phyloP scores from a whole-genome alignment of 2,797 vertebrate species.

The Cephalopachus bancanus region DNA sequence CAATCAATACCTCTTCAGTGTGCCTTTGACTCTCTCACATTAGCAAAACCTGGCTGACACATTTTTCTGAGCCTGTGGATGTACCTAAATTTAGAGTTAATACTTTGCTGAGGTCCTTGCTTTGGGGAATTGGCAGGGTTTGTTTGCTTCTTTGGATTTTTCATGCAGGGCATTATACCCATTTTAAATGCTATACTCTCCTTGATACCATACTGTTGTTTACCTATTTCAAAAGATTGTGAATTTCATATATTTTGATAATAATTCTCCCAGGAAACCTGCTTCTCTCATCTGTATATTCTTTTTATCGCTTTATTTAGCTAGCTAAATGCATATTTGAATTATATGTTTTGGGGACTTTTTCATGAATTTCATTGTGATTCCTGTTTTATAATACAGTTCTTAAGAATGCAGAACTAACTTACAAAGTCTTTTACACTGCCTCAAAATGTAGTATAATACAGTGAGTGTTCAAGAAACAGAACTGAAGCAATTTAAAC shows the following conservation, averaged over 20 bases:
- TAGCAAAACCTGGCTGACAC: not conserved
- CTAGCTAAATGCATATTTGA: slow-evolving; percentile 11
- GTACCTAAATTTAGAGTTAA: not conserved
- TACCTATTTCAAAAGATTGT: not conserved
- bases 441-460: not conserved
- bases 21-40: not conserved
- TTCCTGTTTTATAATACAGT: not conserved
- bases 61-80: not conserved
- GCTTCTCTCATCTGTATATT: not conserved
- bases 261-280: not conserved
- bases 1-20: not conserved
- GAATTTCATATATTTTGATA: not conserved
- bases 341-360: not conserved
- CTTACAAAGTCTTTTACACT: not conserved
- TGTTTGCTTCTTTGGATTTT: not conserved
- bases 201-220: not conserved
- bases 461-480: not conserved
- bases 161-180: not conserved
- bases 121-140: not conserved
- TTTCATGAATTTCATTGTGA: not conserved
- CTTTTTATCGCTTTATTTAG: not conserved
- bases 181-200: not conserved
- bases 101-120: not conserved
- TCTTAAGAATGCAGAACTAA: slow-evolving; percentile 30
- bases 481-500: slow-evolving; percentile 13